phyloP scores from a whole-genome alignment of 2,888 invertebrate species.

The Drosophila subquinaria region DNA sequence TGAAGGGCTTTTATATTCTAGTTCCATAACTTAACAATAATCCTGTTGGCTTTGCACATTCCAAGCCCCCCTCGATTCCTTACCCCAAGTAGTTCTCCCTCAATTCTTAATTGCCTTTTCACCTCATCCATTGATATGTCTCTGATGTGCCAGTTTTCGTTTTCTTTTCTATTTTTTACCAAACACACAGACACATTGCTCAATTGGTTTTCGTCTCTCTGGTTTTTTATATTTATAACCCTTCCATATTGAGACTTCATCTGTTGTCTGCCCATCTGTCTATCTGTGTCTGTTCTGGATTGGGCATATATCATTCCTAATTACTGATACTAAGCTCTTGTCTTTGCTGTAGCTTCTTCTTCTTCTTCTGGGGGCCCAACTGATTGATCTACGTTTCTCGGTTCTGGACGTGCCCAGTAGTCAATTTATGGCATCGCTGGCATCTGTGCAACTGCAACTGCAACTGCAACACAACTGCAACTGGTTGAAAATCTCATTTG shows the following conservation, averaged over 20 bases:
- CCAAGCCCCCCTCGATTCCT: not conserved
- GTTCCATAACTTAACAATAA: not conserved
- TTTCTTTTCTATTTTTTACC: constrained; percentile 35
- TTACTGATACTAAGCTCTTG: constrained; percentile 74
- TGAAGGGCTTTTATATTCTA: not conserved
- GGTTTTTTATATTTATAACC: constrained; percentile 64
- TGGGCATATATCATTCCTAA: constrained; percentile 77
- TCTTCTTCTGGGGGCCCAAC: constrained; percentile 22
- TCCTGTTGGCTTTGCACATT: not conserved
- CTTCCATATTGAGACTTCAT: constrained; percentile 51
- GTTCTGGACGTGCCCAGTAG: constrained; percentile 48
- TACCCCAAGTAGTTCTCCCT: not conserved
- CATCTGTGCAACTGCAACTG: constrained; percentile 28
- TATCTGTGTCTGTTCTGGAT: constrained; percentile 18
- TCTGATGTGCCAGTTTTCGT: constrained; percentile 22
- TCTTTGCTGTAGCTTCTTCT: constrained; percentile 26
- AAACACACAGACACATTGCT: constrained; percentile 35
- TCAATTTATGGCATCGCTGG: constrained; percentile 52
- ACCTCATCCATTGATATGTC: constrained; percentile 23
- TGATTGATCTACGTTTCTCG: constrained; percentile 63
- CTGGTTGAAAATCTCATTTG: constrained; percentile 70
- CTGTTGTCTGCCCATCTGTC: constrained; percentile 24
- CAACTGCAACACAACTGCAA: constrained; percentile 39
- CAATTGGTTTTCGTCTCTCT: constrained; percentile 37
- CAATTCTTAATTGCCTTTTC: constrained; percentile 39